Conservation (phyloP, 53 echinoderm and acorn worm species). For the Zoroaster sp. region DNA sequence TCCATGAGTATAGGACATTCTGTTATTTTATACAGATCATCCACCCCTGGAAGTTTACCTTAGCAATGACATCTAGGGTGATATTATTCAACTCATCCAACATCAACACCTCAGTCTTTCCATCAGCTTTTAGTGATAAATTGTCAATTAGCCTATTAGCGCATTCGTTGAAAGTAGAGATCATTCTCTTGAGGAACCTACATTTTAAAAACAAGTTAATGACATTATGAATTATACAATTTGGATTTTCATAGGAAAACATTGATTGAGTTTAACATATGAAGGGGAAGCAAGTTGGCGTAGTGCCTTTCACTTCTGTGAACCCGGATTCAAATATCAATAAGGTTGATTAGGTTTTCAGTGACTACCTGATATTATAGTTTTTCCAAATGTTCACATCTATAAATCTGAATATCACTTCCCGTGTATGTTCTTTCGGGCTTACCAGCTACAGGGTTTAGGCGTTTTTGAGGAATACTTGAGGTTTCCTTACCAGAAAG, state of each 20-base stretch:
- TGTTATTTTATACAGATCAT: no score
- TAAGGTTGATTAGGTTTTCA: no score
- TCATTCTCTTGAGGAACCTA: conserved; percentile 31
- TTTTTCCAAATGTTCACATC: no score
- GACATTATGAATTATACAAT: neutral
- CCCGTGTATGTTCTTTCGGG: no score
- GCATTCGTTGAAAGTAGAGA: conserved; percentile 18
- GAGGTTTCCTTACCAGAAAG: no score
- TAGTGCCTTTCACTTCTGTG: neutral
- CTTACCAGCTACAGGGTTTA: no score
- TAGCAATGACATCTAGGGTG: conserved; percentile 34
- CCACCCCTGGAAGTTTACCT: conserved; percentile 6
- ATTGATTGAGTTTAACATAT: no score
- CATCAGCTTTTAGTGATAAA: neutral
- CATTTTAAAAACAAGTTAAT: no score
- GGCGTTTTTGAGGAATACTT: no score
- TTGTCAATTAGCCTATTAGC: neutral
- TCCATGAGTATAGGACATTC: neutral
- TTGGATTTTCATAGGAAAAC: neutral
- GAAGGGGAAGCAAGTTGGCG: no score
- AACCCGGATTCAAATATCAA: neutral
- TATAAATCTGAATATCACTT: no score
- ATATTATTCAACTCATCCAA: conserved; percentile 30
- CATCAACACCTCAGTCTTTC: conserved; percentile 19
- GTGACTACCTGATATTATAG: no score